Percentiles rank a stretch among this genome's conserved stretches.
phyloP scores from a whole-genome alignment of 2,888 invertebrate species.

The Cepaea hortensis region DNA sequence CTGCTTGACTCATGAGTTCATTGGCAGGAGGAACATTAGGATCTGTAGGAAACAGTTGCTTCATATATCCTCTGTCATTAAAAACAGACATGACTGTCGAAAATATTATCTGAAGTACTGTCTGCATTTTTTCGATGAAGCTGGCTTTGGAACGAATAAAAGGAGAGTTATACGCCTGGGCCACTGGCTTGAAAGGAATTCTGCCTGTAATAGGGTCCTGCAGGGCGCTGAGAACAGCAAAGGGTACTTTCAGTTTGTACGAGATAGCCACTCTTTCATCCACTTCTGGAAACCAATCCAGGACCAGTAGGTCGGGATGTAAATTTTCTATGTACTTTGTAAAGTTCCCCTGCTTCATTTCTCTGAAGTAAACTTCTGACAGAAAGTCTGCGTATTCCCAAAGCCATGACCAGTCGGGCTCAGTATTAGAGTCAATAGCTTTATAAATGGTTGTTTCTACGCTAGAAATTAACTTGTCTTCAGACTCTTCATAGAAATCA shows the following conservation, averaged over 20 bases:
- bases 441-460: neutral
- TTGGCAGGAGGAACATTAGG: constrained; percentile 11
- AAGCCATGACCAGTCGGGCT: neutral
- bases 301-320: constrained; percentile 8
- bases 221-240: constrained; percentile 1
- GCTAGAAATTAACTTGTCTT: neutral
- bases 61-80: constrained; percentile 10
- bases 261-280: neutral
- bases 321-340: constrained; percentile 7
- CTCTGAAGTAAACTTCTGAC: neutral
- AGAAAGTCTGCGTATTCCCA: neutral
- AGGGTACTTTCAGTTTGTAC: constrained; percentile 19
- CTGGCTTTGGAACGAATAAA: neutral
- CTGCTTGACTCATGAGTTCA: constrained; percentile 42
- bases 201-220: neutral
- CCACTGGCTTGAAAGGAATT: constrained; percentile 1
- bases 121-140: neutral
- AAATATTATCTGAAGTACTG: neutral
- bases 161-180: constrained; percentile 12
- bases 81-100: neutral
- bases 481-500: constrained; percentile 1
- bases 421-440: neutral
- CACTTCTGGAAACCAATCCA: neutral
- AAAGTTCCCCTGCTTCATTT: neutral
- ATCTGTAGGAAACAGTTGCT: neutral